Evolutionary conservation across 2,888 invertebrate species (phyloP), one percentile per base, ranked within the genome.

Genomic region (Metopia argyrocephala): DNA sequence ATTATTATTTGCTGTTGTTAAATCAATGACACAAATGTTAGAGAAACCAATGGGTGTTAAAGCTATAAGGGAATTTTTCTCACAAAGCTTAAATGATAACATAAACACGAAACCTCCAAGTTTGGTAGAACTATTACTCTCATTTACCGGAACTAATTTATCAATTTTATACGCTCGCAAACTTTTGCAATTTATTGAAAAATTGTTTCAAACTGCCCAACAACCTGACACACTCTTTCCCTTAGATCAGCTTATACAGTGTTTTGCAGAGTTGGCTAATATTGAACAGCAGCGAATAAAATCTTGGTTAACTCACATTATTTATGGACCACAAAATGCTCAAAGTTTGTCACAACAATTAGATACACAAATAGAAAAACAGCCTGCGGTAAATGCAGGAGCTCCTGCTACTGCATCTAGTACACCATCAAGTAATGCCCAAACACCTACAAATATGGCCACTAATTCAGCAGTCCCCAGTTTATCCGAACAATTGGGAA

Each of bases 11-110:
- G 87, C 89, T 2, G 87, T 90, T 28, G 89, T 90, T 82, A 95
- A 94, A 85, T 97, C 96, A 86, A 95, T 97, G 93, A 96, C 97
- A 88, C 94, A 94, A 86, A 93, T 97, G 83, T 89, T 98, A 23
- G 97, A 97, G 69, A 95, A 95, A 81, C 93, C 95, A 0, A 93
- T 95, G 0, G 97, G 97, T 0, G 93, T 95, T 82, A 93, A 94
- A 85, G 97, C 97, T 0, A 93, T 97, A 86, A 95, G 96, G 85
- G 93, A 93, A 75, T 96, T 97, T 86, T 97, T 97, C 86, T 78
- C 81, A n/a, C 78, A 81, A 57, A 93, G 92, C 3, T 92, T 92
- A 0, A 91, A 93, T 2, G 78, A 81, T 4, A 28, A 65, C 6
- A 2, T 5, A 1, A 23, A 45, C 5, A 18, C 7, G 21, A 59